Evolutionary conservation across 1,140 invertebrate genomes (phyloP), one percentile per base, ranked within the genome.

Genomic region (Proales similis): DNA sequence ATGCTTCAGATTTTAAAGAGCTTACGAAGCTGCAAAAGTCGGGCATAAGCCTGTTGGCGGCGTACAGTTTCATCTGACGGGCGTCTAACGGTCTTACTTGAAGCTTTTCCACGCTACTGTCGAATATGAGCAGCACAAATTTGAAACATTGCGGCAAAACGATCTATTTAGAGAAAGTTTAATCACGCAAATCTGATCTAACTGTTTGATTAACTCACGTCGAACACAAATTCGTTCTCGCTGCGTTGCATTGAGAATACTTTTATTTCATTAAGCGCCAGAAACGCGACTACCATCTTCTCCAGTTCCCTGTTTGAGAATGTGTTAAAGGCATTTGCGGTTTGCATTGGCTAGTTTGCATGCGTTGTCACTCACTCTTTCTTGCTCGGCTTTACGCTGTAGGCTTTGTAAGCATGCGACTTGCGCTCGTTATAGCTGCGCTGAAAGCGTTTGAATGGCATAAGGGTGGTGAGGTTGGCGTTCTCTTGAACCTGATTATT

Each of bases 141-240:
- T 53, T 53, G 42, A 53, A 53, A 53, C 42, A 39, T 53, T 53
- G 49, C 5, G 49, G 49, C 49, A 53, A 39, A 12, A 53, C 42
- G 26, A 53, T 36, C 49, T 53, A 36, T 0, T 19, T 20, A n/a
- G 2, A 4, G 11, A 7, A 51, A 9, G 22, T 11, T 32, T 5
- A n/a, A n/a, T n/a, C n/a, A n/a, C n/a, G n/a, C n/a, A 53, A 36
- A 53, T 14, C 26, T 12, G 42, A 27, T 24, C 11, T 7, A 36
- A 33, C n/a, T 20, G 20, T 24, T 39, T 39, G 14, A 19, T 38
- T 49, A 3, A 53, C 17, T 24, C 42, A 53, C 49, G 17, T 53
- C 49, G n/a, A 53, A 36, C 38, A 53, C 49, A 36, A 53, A 53
- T 12, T 53, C 33, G 27, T 53, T 19, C 2, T 53, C 49, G 11